Evolutionary conservation across 2,888 invertebrate species (phyloP).

Genomic region (Lomographa bimaculata): DNA sequence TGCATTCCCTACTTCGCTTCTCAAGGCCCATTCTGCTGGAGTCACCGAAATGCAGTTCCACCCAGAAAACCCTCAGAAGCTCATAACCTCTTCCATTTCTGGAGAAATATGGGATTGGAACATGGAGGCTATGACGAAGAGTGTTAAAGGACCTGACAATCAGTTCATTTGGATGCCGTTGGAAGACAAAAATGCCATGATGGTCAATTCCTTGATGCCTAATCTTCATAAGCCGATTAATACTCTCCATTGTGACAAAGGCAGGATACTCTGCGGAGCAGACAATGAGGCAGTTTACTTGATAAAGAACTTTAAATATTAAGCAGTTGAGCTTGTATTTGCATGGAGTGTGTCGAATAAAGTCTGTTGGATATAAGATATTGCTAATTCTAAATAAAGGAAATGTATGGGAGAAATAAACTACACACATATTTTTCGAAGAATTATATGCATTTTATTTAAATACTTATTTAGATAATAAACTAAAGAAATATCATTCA

Average conservation of each 20-base stretch:
- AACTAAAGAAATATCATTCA: constrained; percentile 63
- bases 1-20: constrained; percentile 90
- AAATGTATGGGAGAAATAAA: too few relatives aligned
- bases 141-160: constrained; percentile 58
- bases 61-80: constrained; percentile 91
- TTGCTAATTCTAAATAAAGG: too few relatives aligned
- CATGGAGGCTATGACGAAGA: constrained; percentile 80
- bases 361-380: too few relatives aligned
- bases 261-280: constrained; percentile 91
- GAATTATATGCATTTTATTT: constrained; percentile 31
- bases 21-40: constrained; percentile 89
- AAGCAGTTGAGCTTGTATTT: constrained; percentile 19
- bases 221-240: constrained; percentile 91
- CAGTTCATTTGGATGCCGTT: constrained; percentile 87
- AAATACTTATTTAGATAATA: constrained; percentile 47
- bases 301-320: constrained; percentile 85
- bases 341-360: neutral
- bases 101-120: constrained; percentile 97
- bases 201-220: constrained; percentile 89
- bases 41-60: constrained; percentile 96
- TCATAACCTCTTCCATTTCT: constrained; percentile 91
- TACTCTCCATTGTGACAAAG: constrained; percentile 89
- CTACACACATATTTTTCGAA: constrained; percentile 23
- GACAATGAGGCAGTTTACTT: constrained; percentile 95
- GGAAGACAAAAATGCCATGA: constrained; percentile 86